Evolutionary conservation across 2,888 invertebrate species (phyloP).

Genomic region (Cantharis rufa): DNA sequence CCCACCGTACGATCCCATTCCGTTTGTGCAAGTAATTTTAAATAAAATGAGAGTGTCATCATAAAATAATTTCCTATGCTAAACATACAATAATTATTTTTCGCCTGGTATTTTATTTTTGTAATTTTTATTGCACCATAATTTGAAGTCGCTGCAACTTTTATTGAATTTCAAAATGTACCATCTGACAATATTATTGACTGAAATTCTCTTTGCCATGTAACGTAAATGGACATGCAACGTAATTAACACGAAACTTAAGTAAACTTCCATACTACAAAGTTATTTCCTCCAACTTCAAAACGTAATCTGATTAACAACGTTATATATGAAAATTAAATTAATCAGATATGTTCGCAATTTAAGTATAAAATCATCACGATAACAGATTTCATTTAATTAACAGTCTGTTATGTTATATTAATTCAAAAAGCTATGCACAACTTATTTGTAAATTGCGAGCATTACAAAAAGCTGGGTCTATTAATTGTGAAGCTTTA

Average conservation of each 20-base stretch:
- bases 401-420: neutral
- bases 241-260: conserved; percentile 2
- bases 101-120: too few species aligned
- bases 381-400: neutral
- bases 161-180: neutral
- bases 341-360: neutral
- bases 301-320: conserved; percentile 1
- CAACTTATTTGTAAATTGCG: neutral
- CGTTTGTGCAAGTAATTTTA: too few species aligned
- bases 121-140: neutral
- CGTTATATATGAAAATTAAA: neutral
- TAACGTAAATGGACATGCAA: neutral
- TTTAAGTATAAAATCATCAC: neutral
- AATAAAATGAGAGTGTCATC: too few species aligned
- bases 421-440: neutral
- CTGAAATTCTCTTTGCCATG: neutral
- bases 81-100: too few species aligned
- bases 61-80: too few species aligned
- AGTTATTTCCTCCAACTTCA: neutral
- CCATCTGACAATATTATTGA: neutral
- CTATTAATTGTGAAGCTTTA: conserved; percentile 4
- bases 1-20: too few species aligned
- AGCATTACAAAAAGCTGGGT: neutral
- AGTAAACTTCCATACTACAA: neutral
- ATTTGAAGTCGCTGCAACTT: neutral